Base-by-base conservation (phyloP, 1,140 invertebrate species). In the Aphelinus certus region DNA sequence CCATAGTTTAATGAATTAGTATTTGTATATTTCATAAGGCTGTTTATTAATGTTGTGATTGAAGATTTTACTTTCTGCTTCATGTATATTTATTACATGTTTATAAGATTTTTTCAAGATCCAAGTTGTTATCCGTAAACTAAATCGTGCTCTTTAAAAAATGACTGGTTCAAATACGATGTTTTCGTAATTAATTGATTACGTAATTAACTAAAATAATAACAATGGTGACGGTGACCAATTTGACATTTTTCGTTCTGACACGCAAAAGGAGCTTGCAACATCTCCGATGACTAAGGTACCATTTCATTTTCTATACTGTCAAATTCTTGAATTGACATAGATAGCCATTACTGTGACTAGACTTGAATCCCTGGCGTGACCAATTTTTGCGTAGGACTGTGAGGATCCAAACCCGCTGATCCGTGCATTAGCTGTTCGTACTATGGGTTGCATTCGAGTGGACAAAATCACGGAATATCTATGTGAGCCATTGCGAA, bases 381-480 rank as follows among this genome's bases (percentile, higher is more conserved):
- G 85, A 85, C 84, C 84, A 84, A 87, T 88, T 88, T 88, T 88
- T 88, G 86, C 84, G 85, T 87, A 98, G 96, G 98, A 99, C 88
- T 99, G 98, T 89, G 98, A 99, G 91, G 98, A 99, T 89, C 96
- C 98, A 9, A 99, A 99, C 91, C 98, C 98, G 7, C 89, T 99
- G 82, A 99, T 99, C 84, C 91, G 98, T 78, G 98, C 98, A 6
- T 88, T 99, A 81, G 98, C 98, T 77, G 98, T 99, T 56, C 91
- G 98, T 60, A 99, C 98, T 9, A 99, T 99, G 98, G 98, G 98
- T 57, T 99, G 98, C 85, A 99, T 99, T 83, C 91, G 98, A 62
- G 98, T 99, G 62, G 98, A 99, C 88, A 99, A 99, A 89, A 99
- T 99, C 81, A 99, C 98, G 2, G 98, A 99, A 89, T 99, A 99